Conservation (phyloP, 2,113 vertebrate genomes). For the Peucedramus taeniatus region DNA sequence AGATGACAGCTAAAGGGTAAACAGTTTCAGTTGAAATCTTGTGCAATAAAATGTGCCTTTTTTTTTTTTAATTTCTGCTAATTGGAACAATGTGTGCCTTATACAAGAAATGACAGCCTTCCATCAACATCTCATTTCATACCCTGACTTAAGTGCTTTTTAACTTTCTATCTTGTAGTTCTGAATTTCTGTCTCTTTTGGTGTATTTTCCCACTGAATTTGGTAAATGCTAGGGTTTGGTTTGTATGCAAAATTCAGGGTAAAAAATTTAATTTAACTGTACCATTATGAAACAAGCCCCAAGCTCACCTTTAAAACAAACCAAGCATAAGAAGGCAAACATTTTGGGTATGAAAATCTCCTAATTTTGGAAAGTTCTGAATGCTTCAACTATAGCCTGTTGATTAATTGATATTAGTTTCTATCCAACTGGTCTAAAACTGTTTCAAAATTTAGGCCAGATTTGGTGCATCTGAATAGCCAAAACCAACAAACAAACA, state of each 20-base stretch:
- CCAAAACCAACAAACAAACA: too few species aligned
- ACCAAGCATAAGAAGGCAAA: neutral
- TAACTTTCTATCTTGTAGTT: neutral
- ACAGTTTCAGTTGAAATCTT: neutral
- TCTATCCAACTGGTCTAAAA: neutral
- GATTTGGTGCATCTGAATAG: neutral
- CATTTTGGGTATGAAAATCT: neutral
- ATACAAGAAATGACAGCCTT: neutral
- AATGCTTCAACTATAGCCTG: neutral
- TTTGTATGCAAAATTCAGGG: neutral
- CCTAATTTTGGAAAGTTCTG: neutral
- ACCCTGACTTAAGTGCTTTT: neutral
- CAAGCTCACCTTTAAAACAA: neutral
- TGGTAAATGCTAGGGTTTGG: neutral
- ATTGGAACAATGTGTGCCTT: neutral
- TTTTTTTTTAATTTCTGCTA: neutral
- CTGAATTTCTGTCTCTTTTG: neutral
- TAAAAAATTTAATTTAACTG: neutral
- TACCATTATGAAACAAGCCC: neutral
- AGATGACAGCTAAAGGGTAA: neutral
- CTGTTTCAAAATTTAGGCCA: neutral
- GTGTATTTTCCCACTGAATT: neutral
- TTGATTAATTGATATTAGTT: neutral
- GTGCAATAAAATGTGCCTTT: neutral
- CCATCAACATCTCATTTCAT: neutral